Percentiles rank a stretch among this genome's conserved stretches.
Conservation (phyloP, 2,113 vertebrate species). For the Tonatia bakeri region DNA sequence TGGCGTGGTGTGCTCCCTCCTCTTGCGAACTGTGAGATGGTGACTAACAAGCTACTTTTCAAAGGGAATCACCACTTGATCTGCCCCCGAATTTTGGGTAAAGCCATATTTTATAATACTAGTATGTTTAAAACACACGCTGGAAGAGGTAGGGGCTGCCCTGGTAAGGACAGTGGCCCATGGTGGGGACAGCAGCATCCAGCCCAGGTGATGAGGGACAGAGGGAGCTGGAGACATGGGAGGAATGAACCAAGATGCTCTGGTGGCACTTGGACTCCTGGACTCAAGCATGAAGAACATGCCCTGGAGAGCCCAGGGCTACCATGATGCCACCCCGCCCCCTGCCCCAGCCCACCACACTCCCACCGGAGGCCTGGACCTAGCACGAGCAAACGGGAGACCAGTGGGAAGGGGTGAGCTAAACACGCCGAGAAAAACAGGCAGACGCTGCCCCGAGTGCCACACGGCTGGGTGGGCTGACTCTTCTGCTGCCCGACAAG, state of each 20-base stretch:
- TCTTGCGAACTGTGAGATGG: neutral
- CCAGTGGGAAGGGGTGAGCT: neutral
- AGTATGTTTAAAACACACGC: neutral
- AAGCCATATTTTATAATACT: neutral
- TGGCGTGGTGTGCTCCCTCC: neutral
- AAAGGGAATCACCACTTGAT: neutral
- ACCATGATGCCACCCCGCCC: neutral
- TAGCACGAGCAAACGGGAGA: neutral
- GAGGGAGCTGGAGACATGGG: neutral
- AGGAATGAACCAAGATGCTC: neutral
- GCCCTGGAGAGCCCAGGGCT: neutral
- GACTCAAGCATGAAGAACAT: fast-evolving
- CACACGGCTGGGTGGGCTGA: neutral
- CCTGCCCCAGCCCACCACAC: no score
- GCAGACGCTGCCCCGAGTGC: neutral
- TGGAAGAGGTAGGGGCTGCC: neutral
- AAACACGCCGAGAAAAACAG: neutral
- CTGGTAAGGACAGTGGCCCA: neutral
- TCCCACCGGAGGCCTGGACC: neutral
- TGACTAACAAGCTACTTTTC: neutral
- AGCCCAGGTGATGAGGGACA: neutral
- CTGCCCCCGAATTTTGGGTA: neutral
- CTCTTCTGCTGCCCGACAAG: neutral
- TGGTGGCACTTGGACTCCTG: neutral
- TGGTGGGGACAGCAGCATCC: neutral